Evolutionary conservation across 2,797 vertebrate species (phyloP).

Genomic region (Mergus octosetaceus): DNA sequence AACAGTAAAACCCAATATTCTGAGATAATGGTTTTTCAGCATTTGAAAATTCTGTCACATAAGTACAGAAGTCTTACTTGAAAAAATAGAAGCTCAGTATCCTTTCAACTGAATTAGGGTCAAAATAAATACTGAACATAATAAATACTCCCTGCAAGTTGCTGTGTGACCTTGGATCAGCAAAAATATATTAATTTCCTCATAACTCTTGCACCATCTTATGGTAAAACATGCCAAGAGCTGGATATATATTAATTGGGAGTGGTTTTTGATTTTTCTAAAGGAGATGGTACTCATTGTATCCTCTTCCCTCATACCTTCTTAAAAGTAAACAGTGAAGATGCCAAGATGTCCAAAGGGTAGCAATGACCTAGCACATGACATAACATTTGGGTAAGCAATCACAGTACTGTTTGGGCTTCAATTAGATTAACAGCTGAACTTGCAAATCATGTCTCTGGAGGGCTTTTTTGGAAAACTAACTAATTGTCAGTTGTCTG

Average conservation of each 20-base stretch:
- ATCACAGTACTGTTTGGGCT: constrained; percentile 27
- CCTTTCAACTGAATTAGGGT: background rate
- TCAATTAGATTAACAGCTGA: constrained; percentile 57
- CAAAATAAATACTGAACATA: background rate
- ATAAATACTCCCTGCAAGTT: background rate
- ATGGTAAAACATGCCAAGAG: background rate
- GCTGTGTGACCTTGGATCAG: background rate
- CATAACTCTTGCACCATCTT: background rate
- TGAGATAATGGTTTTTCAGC: background rate
- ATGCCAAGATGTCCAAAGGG: background rate
- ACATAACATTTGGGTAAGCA: constrained; percentile 30
- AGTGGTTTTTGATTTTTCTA: background rate
- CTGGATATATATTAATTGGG: background rate
- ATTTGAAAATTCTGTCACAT: background rate
- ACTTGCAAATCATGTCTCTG: constrained; percentile 40
- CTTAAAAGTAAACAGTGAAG: background rate
- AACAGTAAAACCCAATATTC: background rate
- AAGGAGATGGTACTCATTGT: background rate
- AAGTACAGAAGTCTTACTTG: background rate
- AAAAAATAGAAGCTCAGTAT: background rate
- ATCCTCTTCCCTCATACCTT: background rate
- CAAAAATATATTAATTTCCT: background rate
- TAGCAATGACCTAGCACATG: background rate
- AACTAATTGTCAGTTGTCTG: constrained; percentile 66
- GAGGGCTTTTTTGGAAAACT: constrained; percentile 44